Conservation (phyloP, 2,888 invertebrate genomes). For the Smittia sp. region DNA sequence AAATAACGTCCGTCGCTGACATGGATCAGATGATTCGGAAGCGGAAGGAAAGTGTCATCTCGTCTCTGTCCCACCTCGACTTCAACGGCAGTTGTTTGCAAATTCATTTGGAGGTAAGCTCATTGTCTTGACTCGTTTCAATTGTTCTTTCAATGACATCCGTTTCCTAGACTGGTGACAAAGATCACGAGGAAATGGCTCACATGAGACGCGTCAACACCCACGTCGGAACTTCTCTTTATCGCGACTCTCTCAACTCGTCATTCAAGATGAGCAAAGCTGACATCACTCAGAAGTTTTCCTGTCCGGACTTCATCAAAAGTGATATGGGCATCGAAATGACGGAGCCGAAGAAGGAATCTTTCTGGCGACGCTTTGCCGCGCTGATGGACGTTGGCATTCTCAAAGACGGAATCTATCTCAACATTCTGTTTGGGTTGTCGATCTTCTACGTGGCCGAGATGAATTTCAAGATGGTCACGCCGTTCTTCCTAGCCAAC, state of each 20-base stretch:
- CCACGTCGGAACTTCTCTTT: slow-evolving; percentile 48
- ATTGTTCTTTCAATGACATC: not conserved
- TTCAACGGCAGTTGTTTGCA: slow-evolving; percentile 72
- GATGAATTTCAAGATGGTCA: slow-evolving; percentile 71
- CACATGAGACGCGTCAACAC: slow-evolving; percentile 51
- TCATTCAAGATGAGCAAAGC: slow-evolving; percentile 30
- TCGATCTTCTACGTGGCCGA: slow-evolving; percentile 74
- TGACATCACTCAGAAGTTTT: slow-evolving; percentile 19
- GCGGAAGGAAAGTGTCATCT: slow-evolving; percentile 66
- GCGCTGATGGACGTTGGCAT: slow-evolving; percentile 69
- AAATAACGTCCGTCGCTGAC: slow-evolving; percentile 56
- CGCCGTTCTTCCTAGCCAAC: slow-evolving; percentile 65
- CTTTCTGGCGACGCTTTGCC: slow-evolving; percentile 60
- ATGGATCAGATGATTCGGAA: slow-evolving; percentile 56
- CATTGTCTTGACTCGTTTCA: not conserved
- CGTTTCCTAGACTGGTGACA: slow-evolving; percentile 49
- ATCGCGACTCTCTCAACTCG: slow-evolving; percentile 49
- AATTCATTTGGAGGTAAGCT: slow-evolving; percentile 64
- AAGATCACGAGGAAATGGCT: slow-evolving; percentile 50
- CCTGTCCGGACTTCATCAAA: slow-evolving; percentile 43
- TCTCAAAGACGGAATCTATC: slow-evolving; percentile 68
- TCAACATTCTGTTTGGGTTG: slow-evolving; percentile 69
- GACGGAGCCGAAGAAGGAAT: slow-evolving; percentile 46
- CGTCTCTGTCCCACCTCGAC: slow-evolving; percentile 70
- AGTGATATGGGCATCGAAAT: slow-evolving; percentile 43